Percentiles rank a stretch among this genome's conserved stretches.
Conservation (phyloP, 92 coral and sea anemone species). For the Zoanthus gigantus region DNA sequence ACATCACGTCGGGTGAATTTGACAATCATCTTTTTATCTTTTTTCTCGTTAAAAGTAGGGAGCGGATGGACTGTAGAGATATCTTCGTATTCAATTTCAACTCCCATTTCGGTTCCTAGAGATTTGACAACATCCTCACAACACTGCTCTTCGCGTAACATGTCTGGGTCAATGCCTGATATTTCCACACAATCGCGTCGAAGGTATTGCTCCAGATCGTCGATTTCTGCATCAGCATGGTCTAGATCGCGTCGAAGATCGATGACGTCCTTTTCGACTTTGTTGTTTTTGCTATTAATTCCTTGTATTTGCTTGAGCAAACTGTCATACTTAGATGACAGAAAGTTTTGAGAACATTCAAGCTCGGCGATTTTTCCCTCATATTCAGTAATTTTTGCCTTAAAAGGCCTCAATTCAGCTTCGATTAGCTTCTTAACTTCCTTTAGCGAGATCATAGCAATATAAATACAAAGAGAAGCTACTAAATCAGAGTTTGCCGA, state of each 20-base stretch:
- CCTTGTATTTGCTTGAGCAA: neutral
- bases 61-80: conserved; percentile 1
- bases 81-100: neutral
- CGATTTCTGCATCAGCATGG: neutral
- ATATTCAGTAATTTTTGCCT: too few relatives aligned
- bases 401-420: too few relatives aligned
- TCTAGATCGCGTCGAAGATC: neutral
- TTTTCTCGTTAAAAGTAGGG: neutral
- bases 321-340: neutral
- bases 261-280: neutral
- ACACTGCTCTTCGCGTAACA: too few relatives aligned
- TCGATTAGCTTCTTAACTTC: too few relatives aligned
- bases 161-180: neutral
- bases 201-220: neutral
- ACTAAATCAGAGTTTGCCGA: too few relatives aligned
- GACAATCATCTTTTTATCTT: neutral
- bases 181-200: neutral
- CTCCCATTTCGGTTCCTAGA: neutral
- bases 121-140: too few relatives aligned
- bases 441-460: too few relatives aligned
- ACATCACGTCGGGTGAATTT: conserved; percentile 1
- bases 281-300: neutral
- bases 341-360: too few relatives aligned
- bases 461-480: too few relatives aligned
- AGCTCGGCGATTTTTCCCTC: too few relatives aligned